Conservation (phyloP, 2,797 vertebrate species). For the Gouania willdenowi region DNA sequence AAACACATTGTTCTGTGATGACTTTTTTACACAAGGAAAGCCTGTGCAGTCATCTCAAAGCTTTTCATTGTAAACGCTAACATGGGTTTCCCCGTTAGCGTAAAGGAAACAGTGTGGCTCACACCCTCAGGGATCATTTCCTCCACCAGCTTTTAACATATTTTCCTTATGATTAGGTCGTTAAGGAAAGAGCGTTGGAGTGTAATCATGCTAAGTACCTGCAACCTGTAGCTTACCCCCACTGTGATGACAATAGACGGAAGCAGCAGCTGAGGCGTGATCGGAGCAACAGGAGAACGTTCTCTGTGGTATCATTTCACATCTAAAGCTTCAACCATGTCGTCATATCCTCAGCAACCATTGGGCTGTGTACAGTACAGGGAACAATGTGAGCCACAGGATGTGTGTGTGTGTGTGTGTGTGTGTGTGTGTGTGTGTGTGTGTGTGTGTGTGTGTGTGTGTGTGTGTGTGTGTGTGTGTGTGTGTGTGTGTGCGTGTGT, state of each 20-base stretch:
- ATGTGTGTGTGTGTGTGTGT: conserved; percentile 55
- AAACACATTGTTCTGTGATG: conserved; percentile 1
- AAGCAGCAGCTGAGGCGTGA: conserved; percentile 45
- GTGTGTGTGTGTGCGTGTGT: background rate
- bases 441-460: conserved; percentile 35
- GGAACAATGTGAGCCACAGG: conserved; percentile 41
- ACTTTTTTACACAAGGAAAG: conserved; percentile 5
- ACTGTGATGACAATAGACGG: conserved; percentile 48
- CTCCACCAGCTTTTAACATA: conserved; percentile 18
- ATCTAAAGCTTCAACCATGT: conserved; percentile 46
- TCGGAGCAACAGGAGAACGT: conserved; percentile 29
- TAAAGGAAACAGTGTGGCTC: conserved; percentile 21
- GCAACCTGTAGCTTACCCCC: background rate
- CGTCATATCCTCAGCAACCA: conserved; percentile 54
- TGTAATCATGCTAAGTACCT: conserved; percentile 22
- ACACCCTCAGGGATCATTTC: conserved; percentile 32
- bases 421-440: background rate
- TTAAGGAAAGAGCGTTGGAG: conserved; percentile 18
- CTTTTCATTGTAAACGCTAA: conserved; percentile 13
- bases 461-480: no score
- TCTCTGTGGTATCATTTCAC: conserved; percentile 55
- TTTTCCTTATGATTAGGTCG: conserved; percentile 31
- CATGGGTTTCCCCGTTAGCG: conserved; percentile 17
- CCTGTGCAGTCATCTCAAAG: conserved; percentile 10
- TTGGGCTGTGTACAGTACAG: conserved; percentile 36